These are phyloP conservation scores for Alentia gelatinosa DNA, from an alignment of 2,888 invertebrate genomes.

Conservation along the genomic window DNA sequence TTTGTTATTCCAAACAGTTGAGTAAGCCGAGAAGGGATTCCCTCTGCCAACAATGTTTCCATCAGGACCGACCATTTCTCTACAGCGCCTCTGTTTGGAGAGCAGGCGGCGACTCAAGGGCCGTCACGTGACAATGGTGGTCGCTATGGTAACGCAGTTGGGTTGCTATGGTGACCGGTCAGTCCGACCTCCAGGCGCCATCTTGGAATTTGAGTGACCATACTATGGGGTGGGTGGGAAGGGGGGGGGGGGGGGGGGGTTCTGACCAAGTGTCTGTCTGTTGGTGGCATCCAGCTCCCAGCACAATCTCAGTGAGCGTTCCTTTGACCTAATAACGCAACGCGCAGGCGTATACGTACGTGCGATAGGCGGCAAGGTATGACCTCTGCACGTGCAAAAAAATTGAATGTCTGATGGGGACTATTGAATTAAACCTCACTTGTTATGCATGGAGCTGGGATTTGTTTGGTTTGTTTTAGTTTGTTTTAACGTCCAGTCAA, in stretches of 20 bases:
- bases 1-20: conserved; percentile 51
- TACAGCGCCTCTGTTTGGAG: not conserved
- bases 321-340: too few species aligned
- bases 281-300: too few species aligned
- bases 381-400: too few species aligned
- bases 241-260: not conserved
- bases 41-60: conserved; percentile 17
- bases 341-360: too few species aligned
- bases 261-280: too few species aligned
- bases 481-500: too few species aligned
- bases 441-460: too few species aligned
- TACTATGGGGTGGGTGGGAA: not conserved
- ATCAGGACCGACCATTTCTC: not conserved
- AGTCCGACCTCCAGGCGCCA: conserved; percentile 23
- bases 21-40: not conserved
- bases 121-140: conserved; percentile 35
- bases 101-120: not conserved
- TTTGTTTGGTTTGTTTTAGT: too few species aligned
- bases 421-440: too few species aligned
- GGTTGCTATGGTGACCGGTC: conserved; percentile 36
- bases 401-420: too few species aligned
- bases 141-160: not conserved
- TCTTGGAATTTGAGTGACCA: conserved; percentile 14
- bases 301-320: too few species aligned
- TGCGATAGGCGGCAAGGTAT: too few species aligned